Percentiles rank a stretch among this genome's conserved stretches.
Evolutionary conservation across 2,888 invertebrate genomes (phyloP).

Genomic region (Clostera curtula): DNA sequence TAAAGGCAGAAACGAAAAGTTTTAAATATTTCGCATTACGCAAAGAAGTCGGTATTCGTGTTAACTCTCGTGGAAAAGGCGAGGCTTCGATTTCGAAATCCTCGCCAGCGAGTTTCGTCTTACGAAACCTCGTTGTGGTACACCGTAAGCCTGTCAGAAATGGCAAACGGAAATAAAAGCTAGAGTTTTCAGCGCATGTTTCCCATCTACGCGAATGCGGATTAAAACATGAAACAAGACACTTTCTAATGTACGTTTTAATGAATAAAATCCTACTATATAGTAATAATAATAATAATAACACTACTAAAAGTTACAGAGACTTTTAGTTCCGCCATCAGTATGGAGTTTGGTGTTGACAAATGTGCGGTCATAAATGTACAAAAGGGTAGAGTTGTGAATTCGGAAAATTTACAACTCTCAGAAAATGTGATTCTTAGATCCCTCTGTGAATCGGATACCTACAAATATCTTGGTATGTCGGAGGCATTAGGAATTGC

Average conservation of each 20-base stretch:
- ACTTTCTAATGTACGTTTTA: neutral
- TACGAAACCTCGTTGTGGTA: constrained; percentile 30
- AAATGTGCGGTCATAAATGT: no score
- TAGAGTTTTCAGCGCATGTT: constrained; percentile 20
- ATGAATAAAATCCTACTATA: neutral
- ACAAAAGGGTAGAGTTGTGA: no score
- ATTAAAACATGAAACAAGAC: neutral
- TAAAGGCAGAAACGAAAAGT: no score
- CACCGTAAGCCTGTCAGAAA: constrained; percentile 33
- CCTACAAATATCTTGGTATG: no score
- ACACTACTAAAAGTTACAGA: no score
- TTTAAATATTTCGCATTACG: constrained; percentile 4
- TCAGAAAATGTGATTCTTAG: no score
- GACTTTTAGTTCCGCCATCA: no score
- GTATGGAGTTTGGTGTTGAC: no score
- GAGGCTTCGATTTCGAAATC: constrained; percentile 22
- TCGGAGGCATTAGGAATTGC: no score
- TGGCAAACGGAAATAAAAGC: constrained; percentile 50
- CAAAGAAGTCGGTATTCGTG: constrained; percentile 7
- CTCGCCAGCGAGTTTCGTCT: constrained; percentile 31
- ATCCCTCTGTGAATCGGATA: no score
- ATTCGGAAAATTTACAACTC: no score
- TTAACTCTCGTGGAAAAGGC: constrained; percentile 8
- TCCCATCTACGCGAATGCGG: constrained; percentile 10
- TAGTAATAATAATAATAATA: neutral